These are phyloP conservation scores for Hippopotamyrus pictus DNA, from an alignment of 2,797 vertebrate species.

Conservation along the genomic window DNA sequence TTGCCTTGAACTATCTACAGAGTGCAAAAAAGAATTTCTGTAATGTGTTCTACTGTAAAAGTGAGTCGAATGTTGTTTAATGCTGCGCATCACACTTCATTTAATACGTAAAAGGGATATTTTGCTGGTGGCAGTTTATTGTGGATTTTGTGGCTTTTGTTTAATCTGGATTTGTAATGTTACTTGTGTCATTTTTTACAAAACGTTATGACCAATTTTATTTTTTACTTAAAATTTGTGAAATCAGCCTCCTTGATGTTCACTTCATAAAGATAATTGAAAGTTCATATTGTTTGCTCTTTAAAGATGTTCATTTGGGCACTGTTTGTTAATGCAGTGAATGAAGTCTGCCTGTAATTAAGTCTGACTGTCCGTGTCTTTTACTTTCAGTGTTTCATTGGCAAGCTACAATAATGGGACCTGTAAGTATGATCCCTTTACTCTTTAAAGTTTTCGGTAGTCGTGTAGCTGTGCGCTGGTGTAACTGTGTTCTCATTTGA, in stretches of 20 bases:
- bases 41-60: background rate
- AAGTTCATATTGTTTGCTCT: background rate
- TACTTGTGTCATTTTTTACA: background rate
- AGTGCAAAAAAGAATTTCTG: background rate
- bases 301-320: background rate
- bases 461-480: background rate
- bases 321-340: background rate
- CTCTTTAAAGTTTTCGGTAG: too few relatives aligned
- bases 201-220: background rate
- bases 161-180: background rate
- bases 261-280: background rate
- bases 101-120: background rate
- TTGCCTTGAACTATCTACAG: background rate
- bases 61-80: background rate
- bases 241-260: background rate
- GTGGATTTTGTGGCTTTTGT: background rate
- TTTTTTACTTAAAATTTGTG: background rate
- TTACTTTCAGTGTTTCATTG: conserved; percentile 70
- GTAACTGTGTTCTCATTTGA: conserved; percentile 12
- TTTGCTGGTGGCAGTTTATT: background rate
- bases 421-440: conserved; percentile 56
- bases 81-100: background rate
- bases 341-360: background rate
- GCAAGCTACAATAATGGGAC: conserved; percentile 77
- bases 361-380: conserved; percentile 22